Evolutionary conservation across 2,113 vertebrate genomes (phyloP).

Genomic region (Mormyrus iriodes): DNA sequence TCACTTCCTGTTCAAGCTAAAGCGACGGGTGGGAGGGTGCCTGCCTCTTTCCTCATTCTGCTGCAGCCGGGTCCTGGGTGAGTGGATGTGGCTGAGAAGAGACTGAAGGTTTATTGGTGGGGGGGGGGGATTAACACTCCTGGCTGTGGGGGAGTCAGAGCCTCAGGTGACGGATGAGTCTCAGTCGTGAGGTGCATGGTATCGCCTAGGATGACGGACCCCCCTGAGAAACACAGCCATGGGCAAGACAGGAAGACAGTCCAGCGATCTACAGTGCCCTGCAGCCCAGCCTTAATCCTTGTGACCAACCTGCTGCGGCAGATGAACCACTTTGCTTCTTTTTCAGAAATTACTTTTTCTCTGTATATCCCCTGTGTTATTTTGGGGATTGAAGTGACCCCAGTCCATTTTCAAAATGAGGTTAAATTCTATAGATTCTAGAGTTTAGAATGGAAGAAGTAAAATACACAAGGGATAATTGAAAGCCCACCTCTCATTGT

Average conservation of each 20-base stretch:
- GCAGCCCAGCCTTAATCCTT: neutral
- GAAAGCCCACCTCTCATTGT: neutral
- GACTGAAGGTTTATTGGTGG: neutral
- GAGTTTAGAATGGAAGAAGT: too few relatives aligned
- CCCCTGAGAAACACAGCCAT: neutral
- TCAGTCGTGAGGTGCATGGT: neutral
- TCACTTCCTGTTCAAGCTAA: slow-evolving; percentile 9
- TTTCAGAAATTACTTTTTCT: neutral
- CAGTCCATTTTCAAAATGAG: too few relatives aligned
- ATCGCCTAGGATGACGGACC: neutral
- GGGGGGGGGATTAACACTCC: neutral
- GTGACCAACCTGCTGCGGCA: neutral
- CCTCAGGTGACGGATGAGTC: neutral
- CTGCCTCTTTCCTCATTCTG: neutral
- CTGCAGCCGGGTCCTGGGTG: neutral
- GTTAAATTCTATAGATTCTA: too few relatives aligned
- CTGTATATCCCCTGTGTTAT: too few relatives aligned
- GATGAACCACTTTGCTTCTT: neutral
- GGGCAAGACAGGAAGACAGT: too few relatives aligned
- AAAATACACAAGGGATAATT: too few relatives aligned
- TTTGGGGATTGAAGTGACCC: too few relatives aligned
- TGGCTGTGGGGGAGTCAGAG: too few relatives aligned
- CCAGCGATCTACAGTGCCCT: neutral
- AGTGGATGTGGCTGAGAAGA: neutral
- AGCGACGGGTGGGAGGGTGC: neutral